Conservation (phyloP, 2,797 vertebrate species). For the Acrossocheilus fasciatus region DNA sequence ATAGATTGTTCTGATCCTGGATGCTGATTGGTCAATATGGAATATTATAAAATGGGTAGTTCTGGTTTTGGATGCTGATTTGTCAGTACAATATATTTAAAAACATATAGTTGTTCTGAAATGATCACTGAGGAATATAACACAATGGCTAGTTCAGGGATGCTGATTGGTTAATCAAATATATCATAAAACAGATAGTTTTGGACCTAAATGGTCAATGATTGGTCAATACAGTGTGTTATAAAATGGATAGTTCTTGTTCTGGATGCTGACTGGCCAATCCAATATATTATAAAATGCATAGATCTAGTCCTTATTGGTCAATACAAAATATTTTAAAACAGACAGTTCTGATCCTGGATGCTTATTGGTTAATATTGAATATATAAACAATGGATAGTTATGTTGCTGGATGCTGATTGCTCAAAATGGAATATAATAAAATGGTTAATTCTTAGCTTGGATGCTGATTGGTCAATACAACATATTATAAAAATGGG, state of each 20-base stretch:
- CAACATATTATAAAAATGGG: neutral
- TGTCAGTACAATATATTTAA: neutral
- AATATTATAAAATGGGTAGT: neutral
- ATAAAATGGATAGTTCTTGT: too few species aligned
- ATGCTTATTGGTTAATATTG: neutral
- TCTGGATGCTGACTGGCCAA: neutral
- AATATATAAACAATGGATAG: neutral
- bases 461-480: neutral
- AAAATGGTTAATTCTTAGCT: too few species aligned
- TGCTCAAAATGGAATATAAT: neutral
- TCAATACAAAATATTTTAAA: neutral
- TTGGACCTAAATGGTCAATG: neutral
- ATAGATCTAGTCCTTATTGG: neutral
- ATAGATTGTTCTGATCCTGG: neutral
- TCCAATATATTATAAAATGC: neutral
- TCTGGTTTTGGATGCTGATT: neutral
- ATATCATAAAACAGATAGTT: neutral
- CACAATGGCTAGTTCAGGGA: neutral
- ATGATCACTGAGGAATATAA: neutral
- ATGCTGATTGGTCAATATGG: neutral
- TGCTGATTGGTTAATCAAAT: neutral
- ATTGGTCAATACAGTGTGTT: neutral
- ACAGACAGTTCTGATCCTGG: neutral
- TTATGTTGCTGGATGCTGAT: neutral
- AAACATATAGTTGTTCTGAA: neutral